phyloP scores from a whole-genome alignment of 1,140 invertebrate genomes.

The Spodoptera litura region DNA sequence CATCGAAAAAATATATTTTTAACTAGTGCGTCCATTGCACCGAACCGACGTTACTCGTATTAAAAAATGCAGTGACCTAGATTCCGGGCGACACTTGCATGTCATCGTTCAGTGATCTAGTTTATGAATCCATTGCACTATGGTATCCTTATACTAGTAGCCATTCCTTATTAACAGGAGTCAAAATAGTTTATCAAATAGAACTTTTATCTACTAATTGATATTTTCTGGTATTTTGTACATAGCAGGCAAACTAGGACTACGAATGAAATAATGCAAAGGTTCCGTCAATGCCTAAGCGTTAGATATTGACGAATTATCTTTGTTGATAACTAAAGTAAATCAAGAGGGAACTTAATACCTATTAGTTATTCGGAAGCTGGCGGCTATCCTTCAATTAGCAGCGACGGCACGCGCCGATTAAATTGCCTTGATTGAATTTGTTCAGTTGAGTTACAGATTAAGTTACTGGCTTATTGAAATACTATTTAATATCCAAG shows the following conservation, averaged over 20 bases:
- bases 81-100: slow-evolving; percentile 5
- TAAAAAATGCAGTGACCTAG: slow-evolving; percentile 16
- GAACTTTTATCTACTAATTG: too few relatives aligned
- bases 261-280: background rate
- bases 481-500: background rate
- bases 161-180: too few relatives aligned
- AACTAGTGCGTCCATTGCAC: background rate
- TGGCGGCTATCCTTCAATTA: slow-evolving; percentile 15
- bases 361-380: background rate
- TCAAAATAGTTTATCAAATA: too few relatives aligned
- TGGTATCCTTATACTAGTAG: too few relatives aligned
- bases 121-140: background rate
- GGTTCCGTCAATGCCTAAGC: too few relatives aligned
- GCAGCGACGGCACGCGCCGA: background rate
- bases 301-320: too few relatives aligned
- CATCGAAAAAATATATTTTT: too few relatives aligned
- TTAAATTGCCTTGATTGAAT: slow-evolving; percentile 9
- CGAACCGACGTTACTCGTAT: slow-evolving; percentile 15
- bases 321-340: background rate
- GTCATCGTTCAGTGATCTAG: slow-evolving; percentile 8
- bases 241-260: too few relatives aligned
- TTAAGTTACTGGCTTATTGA: slow-evolving; percentile 10
- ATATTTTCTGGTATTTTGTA: too few relatives aligned
- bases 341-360: background rate
- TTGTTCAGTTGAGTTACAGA: slow-evolving; percentile 5